Base-by-base conservation (phyloP, 2,113 vertebrate species). In the Indicator maculatus region DNA sequence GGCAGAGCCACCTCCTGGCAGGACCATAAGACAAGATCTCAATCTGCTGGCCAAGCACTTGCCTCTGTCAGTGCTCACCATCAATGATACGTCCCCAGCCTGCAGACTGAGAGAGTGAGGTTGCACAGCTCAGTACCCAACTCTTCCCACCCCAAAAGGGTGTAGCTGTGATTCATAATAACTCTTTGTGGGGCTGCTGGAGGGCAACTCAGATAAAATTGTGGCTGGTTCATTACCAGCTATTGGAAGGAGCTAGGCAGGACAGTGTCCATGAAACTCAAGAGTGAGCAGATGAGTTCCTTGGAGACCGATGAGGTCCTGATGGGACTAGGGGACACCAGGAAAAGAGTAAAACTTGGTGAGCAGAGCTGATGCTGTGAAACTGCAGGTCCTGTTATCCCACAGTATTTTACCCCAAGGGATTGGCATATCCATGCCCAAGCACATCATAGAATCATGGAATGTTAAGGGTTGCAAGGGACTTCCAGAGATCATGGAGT, bases 1-100 rank as follows among this genome's bases (percentile, higher is more conserved):
- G 90, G 88, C 93, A 96, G 93, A 96, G 92, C 95, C 95, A 95
- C 76, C 90, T 94, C 90, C 92, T 95, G 96, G 96, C 80, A 72
- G 76, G 80, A 81, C 0, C 8, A 31, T 11, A 90, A 75, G 73
- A 58, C 23, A 70, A 90, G 38, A 47, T 84, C 70, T 5, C 0
- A 0, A 36, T 15, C 31, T 87, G 58, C 33, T 86, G 58, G 67
- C 66, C 78, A 44, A 45, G 24, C 30, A 27, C 30, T 36, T 55
- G 30, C 39, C 38, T 10, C 60, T 55, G 56, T 61, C 44, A 28
- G 47, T 85, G 72, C 21, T 53, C 17, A 5, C 18, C 6, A 11
- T 12, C 65, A 45, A 0, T 21, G 56, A 16, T 1, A 2, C 3
- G 12, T 36, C 39, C 66, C 30, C 75, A 64, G 61, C 39, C 58